These are phyloP conservation scores for Drosophila atripex DNA, from an alignment of 2,888 invertebrate species.

Conservation along the genomic window DNA sequence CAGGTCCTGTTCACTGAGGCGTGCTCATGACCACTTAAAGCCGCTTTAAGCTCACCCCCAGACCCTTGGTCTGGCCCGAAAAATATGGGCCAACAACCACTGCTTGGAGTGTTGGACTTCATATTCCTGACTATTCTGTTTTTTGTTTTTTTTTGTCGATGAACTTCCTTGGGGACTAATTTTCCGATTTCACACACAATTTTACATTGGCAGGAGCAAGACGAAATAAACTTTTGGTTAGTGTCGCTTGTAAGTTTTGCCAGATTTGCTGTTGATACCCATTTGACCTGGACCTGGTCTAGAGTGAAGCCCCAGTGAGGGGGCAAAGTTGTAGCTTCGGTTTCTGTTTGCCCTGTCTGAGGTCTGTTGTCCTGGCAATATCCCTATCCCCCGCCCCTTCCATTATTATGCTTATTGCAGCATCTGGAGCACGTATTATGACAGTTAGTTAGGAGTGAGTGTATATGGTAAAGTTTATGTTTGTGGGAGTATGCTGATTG, in stretches of 20 bases:
- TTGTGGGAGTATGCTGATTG: slow-evolving; percentile 27
- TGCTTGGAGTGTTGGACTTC: slow-evolving; percentile 43
- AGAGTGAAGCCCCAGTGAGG: no score
- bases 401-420: slow-evolving; percentile 74
- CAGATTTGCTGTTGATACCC: slow-evolving; percentile 33
- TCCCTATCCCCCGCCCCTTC: slow-evolving; percentile 1
- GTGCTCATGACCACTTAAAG: slow-evolving; percentile 69
- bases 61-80: not conserved
- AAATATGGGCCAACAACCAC: slow-evolving; percentile 32
- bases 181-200: slow-evolving; percentile 75
- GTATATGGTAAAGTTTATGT: slow-evolving; percentile 18
- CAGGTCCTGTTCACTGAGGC: slow-evolving; percentile 48
- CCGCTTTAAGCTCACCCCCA: slow-evolving; percentile 62
- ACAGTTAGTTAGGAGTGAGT: slow-evolving; percentile 55
- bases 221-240: slow-evolving; percentile 16
- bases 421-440: slow-evolving; percentile 77
- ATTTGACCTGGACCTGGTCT: slow-evolving; percentile 33
- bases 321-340: slow-evolving; percentile 17
- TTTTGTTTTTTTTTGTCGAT: slow-evolving; percentile 21
- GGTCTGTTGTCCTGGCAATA: slow-evolving; percentile 24
- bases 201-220: slow-evolving; percentile 38
- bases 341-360: slow-evolving; percentile 33
- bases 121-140: slow-evolving; percentile 45
- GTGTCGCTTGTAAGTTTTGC: slow-evolving; percentile 15
- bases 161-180: slow-evolving; percentile 71